Conservation (phyloP, 2,113 vertebrate species). For the Lates calcarifer region DNA sequence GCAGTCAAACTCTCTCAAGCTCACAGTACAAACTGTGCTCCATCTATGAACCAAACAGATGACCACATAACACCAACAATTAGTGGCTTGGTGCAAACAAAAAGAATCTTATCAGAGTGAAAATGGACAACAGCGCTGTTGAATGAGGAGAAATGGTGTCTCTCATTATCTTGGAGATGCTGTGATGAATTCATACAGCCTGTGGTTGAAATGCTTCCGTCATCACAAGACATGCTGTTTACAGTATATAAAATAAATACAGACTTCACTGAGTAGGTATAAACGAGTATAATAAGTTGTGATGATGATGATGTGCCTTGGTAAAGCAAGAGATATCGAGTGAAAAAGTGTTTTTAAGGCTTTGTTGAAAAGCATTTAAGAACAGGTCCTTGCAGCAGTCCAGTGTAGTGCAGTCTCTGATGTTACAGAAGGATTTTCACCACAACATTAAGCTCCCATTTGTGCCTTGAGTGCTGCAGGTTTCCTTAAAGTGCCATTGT, state of each 20-base stretch:
- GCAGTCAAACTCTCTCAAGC: slow-evolving; percentile 6
- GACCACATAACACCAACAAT: not conserved
- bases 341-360: slow-evolving; percentile 17
- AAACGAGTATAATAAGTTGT: not conserved
- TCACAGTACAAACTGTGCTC: not conserved
- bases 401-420: slow-evolving; percentile 28
- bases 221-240: not conserved
- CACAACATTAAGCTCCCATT: not conserved
- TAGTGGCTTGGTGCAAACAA: not conserved
- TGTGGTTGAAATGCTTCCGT: not conserved
- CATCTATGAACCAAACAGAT: slow-evolving; percentile 2
- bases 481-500: not conserved
- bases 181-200: not conserved
- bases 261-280: not conserved
- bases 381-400: slow-evolving; percentile 14
- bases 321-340: not conserved
- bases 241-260: not conserved
- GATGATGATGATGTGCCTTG: not conserved
- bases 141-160: not conserved
- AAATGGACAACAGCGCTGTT: not conserved
- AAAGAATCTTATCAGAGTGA: not conserved
- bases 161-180: not conserved
- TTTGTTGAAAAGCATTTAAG: slow-evolving; percentile 10
- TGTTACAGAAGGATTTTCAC: not conserved
- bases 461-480: not conserved